Percentiles rank a stretch among this genome's conserved stretches.
phyloP scores from a whole-genome alignment of 2,888 invertebrate genomes.

The Drosophila demipolita region DNA sequence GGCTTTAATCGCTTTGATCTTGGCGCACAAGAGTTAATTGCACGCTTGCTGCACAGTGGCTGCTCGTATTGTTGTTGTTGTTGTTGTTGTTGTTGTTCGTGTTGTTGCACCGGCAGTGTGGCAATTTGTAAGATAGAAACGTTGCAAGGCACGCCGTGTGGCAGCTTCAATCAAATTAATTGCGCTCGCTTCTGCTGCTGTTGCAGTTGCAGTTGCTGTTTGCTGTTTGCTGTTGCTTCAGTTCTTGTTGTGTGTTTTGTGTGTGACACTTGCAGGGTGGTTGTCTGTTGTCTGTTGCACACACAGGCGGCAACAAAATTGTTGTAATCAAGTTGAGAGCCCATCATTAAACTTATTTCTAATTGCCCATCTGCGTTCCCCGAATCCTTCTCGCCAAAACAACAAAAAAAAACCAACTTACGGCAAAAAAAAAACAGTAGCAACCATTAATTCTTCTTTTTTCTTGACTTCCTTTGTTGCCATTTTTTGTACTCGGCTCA shows the following conservation, averaged over 20 bases:
- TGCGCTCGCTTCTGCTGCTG: conserved; percentile 50
- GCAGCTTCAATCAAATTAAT: conserved; percentile 85
- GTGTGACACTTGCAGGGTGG: conserved; percentile 62
- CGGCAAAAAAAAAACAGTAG: conserved; percentile 32
- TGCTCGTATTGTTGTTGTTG: conserved; percentile 39
- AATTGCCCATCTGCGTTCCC: conserved; percentile 47
- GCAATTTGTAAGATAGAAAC: conserved; percentile 77
- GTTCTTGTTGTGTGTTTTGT: conserved; percentile 23
- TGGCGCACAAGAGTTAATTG: conserved; percentile 83
- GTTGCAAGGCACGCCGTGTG: conserved; percentile 79
- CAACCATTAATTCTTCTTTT: conserved; percentile 23
- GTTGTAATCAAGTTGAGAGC: conserved; percentile 54
- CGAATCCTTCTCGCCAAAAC: not conserved
- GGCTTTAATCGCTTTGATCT: conserved; percentile 83
- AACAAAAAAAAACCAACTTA: not conserved
- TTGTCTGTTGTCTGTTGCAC: not conserved
- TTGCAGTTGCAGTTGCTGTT: conserved; percentile 4
- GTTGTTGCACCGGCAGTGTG: conserved; percentile 44
- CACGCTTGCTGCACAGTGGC: conserved; percentile 82
- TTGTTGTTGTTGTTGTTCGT: conserved; percentile 32
- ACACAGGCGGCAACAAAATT: conserved; percentile 44
- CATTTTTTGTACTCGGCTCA: not conserved
- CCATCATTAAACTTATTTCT: conserved; percentile 67
- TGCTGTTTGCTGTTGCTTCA: conserved; percentile 1
- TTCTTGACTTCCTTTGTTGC: not conserved